Evolutionary conservation across 2,113 vertebrate genomes (phyloP).

Genomic region (Neogobius melanostomus): DNA sequence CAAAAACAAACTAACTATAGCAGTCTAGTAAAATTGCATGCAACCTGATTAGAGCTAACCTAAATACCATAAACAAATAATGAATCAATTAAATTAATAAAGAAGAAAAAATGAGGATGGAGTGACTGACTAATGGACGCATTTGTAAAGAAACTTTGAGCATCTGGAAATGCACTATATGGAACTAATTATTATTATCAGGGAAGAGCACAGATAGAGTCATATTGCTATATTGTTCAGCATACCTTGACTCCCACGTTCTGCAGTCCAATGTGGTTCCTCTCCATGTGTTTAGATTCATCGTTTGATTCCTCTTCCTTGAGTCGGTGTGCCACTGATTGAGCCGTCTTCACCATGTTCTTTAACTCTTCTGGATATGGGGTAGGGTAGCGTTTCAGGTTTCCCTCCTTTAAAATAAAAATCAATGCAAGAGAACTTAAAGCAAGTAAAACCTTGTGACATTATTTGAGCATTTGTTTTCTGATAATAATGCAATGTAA

Average conservation of each 20-base stretch:
- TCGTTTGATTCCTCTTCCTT: constrained; percentile 92
- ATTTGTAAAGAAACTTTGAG: too few relatives aligned
- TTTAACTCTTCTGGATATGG: constrained; percentile 98
- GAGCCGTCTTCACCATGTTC: constrained; percentile 99
- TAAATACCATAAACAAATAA: too few relatives aligned
- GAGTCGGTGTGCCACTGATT: constrained; percentile 93
- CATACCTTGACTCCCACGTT: constrained; percentile 89
- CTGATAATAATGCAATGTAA: too few relatives aligned
- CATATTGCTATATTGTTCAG: not conserved
- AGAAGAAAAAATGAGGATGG: too few relatives aligned
- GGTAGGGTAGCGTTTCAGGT: constrained; percentile 96
- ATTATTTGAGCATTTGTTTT: too few relatives aligned
- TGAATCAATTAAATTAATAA: too few relatives aligned
- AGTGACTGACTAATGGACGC: too few relatives aligned
- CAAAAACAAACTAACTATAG: not conserved
- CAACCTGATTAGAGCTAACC: not conserved
- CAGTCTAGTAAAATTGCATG: not conserved
- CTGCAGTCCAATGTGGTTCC: constrained; percentile 83
- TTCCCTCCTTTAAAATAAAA: constrained; percentile 84
- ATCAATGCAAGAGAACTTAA: not conserved
- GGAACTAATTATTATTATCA: too few relatives aligned
- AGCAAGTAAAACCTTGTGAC: too few relatives aligned
- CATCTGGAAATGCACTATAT: too few relatives aligned
- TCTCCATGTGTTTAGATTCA: constrained; percentile 80
- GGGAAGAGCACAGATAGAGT: too few relatives aligned